A percentile compares a stretch with the other conserved stretches of the same genome.
Evolutionary conservation across 2,113 vertebrate genomes (phyloP).

Genomic region (human (Homo sapiens)): GRCh38 chr5:135629001-135629500

Average conservation of each 20-base stretch:
- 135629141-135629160: neutral
- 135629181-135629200: neutral
- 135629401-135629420: neutral
- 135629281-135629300: constrained; percentile 59
- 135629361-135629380: neutral
- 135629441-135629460: neutral
- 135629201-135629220: neutral
- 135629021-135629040: constrained; percentile 54
- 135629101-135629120: neutral
- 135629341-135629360: constrained; percentile 42
- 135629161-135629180: neutral
- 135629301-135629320: constrained; percentile 58
- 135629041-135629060: constrained; percentile 51
- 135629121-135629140: neutral
- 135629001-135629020: constrained; percentile 73
- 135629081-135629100: neutral
- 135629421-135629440: neutral
- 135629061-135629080: neutral
- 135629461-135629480: no score
- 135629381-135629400: neutral
- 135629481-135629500: neutral
- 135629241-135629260: neutral
- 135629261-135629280: neutral
- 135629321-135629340: constrained; percentile 51
- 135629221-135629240: neutral